A percentile compares a stretch with the other conserved stretches of the same genome.
These are phyloP conservation scores for Chrysotoxum bicinctum DNA, from an alignment of 2,888 invertebrate genomes.

Conservation along the genomic window DNA sequence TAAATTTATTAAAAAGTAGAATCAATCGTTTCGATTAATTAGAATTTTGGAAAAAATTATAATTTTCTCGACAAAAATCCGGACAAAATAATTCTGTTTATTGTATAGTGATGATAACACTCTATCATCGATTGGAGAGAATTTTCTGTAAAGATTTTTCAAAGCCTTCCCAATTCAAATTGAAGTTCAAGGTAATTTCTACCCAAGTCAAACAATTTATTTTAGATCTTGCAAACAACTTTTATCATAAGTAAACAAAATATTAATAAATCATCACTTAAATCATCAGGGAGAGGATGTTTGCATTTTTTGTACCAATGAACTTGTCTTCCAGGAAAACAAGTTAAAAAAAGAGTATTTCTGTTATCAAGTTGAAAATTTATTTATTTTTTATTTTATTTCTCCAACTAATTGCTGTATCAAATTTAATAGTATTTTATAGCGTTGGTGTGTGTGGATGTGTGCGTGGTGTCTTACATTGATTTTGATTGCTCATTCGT, in stretches of 20 bases:
- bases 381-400: background rate
- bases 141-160: background rate
- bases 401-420: constrained; percentile 39
- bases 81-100: no score
- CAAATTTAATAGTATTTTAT: constrained; percentile 7
- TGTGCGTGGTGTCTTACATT: constrained; percentile 39
- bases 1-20: no score
- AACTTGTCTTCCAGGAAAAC: constrained; percentile 13
- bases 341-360: background rate
- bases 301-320: constrained; percentile 21
- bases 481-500: constrained; percentile 49
- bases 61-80: no score
- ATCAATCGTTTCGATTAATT: no score
- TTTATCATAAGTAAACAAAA: background rate
- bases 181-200: constrained; percentile 45
- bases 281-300: constrained; percentile 9
- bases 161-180: background rate
- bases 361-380: background rate
- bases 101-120: no score
- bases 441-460: background rate
- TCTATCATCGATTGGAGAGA: no score
- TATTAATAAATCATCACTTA: background rate
- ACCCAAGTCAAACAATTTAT: background rate
- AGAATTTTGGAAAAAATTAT: no score
- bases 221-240: background rate